Evolutionary conservation across 1,140 invertebrate genomes (phyloP).

Genomic region (Sesamia nonagrioides): DNA sequence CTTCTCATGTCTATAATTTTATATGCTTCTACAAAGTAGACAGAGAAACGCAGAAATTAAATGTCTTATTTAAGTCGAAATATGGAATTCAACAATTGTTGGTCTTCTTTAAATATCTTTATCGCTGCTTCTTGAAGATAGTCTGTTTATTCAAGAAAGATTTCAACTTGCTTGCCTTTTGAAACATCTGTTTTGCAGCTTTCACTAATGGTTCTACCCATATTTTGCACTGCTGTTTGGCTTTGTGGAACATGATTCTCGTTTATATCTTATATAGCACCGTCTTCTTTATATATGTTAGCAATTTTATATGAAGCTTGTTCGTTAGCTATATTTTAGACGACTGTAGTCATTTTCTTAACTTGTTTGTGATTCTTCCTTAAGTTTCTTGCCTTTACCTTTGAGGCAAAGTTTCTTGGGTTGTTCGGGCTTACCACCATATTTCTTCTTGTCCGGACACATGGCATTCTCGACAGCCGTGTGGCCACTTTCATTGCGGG

Average conservation of each 20-base stretch:
- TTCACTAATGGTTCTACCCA: background rate
- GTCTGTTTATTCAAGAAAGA: background rate
- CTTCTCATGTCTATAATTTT: background rate
- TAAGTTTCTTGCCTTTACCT: background rate
- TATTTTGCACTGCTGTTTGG: background rate
- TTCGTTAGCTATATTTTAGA: background rate
- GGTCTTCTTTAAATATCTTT: background rate
- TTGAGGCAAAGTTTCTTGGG: background rate
- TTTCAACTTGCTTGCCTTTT: background rate
- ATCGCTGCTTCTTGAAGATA: background rate
- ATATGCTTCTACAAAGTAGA: background rate
- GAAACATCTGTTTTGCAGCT: background rate
- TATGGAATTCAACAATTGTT: background rate
- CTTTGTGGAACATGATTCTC: background rate
- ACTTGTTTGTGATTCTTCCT: background rate
- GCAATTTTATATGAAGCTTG: too few relatives aligned
- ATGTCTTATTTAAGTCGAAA: background rate
- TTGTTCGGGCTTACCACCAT: background rate
- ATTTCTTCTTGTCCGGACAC: conserved; percentile 1
- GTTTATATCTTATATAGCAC: background rate
- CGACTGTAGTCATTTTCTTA: background rate
- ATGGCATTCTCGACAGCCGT: conserved; percentile 11
- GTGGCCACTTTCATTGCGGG: background rate
- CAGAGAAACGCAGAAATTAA: background rate
- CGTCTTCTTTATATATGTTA: background rate